Percentiles rank a stretch among this genome's conserved stretches.
These are phyloP conservation scores for Circaetus cinerascens DNA, from an alignment of 2,113 vertebrate genomes.

Conservation along the genomic window DNA sequence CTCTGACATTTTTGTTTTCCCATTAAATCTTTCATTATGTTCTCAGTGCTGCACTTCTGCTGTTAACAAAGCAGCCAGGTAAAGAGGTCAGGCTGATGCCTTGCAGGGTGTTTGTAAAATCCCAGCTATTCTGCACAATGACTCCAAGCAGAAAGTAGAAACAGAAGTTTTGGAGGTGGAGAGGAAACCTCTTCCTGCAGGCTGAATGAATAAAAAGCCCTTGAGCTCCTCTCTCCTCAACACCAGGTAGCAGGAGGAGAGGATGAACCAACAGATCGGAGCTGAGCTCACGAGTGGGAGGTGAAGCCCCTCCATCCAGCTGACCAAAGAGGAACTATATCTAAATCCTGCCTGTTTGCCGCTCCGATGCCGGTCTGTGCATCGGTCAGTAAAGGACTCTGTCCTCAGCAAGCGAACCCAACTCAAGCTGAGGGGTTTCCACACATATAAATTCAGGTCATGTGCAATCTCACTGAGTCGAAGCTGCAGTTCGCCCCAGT, in stretches of 20 bases:
- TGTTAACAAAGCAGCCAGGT: not conserved
- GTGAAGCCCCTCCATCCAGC: not conserved
- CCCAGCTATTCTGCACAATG: not conserved
- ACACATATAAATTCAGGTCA: not conserved
- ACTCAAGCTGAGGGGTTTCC: not conserved
- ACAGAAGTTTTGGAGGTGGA: not conserved
- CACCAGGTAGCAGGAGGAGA: not conserved
- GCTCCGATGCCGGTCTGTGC: rapidly evolving
- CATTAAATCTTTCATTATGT: not conserved
- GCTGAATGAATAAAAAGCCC: not conserved
- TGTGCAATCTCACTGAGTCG: rapidly evolving
- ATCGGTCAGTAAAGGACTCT: not conserved
- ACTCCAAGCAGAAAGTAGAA: not conserved
- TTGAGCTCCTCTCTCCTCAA: not conserved
- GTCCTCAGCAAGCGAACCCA: not conserved
- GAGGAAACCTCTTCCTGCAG: not conserved
- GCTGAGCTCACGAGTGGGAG: not conserved
- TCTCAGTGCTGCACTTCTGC: not conserved
- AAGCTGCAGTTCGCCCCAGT: not conserved
- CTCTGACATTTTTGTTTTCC: not conserved
- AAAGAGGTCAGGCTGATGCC: not conserved
- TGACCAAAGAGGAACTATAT: not conserved
- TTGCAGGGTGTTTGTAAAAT: not conserved
- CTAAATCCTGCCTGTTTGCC: not conserved
- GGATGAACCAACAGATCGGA: rapidly evolving